Conservation (phyloP, 1,140 invertebrate genomes). For the Caligus rogercresseyi region DNA sequence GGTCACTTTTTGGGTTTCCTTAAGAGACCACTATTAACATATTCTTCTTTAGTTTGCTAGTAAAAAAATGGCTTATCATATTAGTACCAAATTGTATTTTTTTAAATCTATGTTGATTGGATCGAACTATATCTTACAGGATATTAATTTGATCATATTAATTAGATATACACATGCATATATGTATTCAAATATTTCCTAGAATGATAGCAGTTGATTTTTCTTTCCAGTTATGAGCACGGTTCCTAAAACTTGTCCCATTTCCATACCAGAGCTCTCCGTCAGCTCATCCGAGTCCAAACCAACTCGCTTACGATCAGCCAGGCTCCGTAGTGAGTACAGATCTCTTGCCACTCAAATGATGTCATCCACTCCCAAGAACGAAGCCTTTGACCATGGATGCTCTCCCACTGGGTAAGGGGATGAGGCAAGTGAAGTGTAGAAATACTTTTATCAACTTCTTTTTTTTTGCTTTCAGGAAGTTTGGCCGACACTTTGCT, state of each 20-base stretch:
- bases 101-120: too few relatives aligned
- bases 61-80: too few relatives aligned
- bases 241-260: neutral
- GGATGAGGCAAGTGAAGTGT: too few relatives aligned
- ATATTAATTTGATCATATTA: too few relatives aligned
- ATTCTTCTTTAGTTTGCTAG: too few relatives aligned
- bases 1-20: too few relatives aligned
- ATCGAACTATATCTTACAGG: too few relatives aligned
- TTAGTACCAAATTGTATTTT: too few relatives aligned
- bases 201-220: too few relatives aligned
- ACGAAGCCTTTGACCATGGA: neutral
- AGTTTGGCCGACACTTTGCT: conserved; percentile 8
- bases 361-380: neutral
- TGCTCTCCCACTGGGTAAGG: neutral
- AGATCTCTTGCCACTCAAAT: neutral
- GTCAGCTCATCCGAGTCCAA: neutral
- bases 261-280: neutral
- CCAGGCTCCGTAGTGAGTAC: neutral
- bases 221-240: neutral
- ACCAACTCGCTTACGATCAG: neutral
- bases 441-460: neutral
- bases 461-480: neutral
- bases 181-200: too few relatives aligned
- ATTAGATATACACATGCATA: too few relatives aligned
- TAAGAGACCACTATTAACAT: too few relatives aligned